These are phyloP conservation scores for Antechinus flavipes DNA, from an alignment of 2,113 vertebrate genomes.

Conservation along the genomic window DNA sequence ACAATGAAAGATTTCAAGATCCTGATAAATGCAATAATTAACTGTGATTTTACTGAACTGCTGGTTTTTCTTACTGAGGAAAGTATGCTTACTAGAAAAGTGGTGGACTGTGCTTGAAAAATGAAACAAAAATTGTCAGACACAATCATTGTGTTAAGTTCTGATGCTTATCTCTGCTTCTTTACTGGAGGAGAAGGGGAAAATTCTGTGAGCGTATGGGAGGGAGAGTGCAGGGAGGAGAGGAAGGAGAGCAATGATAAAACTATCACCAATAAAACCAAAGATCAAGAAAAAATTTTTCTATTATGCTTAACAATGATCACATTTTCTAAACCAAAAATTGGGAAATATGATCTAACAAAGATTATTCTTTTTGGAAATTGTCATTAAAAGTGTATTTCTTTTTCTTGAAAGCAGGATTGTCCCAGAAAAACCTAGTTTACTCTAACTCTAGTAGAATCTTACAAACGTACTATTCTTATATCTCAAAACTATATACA, in stretches of 20 bases:
- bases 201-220: not conserved
- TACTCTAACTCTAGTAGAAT: not conserved
- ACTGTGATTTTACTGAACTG: not conserved
- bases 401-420: not conserved
- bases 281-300: not conserved
- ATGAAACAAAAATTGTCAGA: not conserved
- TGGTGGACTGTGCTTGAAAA: not conserved
- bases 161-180: not conserved
- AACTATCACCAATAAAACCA: not conserved
- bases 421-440: not conserved
- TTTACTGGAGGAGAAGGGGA: not conserved
- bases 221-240: not conserved
- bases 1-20: not conserved
- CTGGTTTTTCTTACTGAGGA: not conserved
- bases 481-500: not conserved
- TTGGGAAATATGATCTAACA: slow-evolving; percentile 2
- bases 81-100: not conserved
- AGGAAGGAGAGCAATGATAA: not conserved
- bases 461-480: not conserved
- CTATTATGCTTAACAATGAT: not conserved
- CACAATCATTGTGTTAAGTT: not conserved
- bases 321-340: not conserved
- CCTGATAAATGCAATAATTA: not conserved
- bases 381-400: not conserved
- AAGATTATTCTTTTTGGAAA: not conserved